Evolutionary conservation across 2,113 vertebrate species (phyloP).

Genomic region (Brevimyrus niger): DNA sequence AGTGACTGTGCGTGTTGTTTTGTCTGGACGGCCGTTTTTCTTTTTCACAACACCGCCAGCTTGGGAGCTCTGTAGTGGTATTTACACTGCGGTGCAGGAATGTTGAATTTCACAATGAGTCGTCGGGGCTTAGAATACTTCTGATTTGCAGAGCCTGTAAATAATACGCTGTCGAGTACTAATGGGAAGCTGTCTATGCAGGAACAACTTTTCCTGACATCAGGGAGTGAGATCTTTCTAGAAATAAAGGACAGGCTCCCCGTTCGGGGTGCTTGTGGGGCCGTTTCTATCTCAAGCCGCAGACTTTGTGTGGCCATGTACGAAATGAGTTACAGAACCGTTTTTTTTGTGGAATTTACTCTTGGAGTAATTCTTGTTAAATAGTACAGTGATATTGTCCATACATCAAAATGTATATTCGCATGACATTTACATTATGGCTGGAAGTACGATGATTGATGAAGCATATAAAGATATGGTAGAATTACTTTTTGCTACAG

Average conservation of each 20-base stretch:
- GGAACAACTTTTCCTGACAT: neutral
- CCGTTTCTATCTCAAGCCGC: neutral
- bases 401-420: slow-evolving; percentile 1
- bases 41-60: neutral
- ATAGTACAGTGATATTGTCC: neutral
- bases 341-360: neutral
- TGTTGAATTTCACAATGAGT: neutral
- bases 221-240: neutral
- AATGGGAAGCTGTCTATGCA: neutral
- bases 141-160: neutral
- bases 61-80: neutral
- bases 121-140: neutral
- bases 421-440: slow-evolving; percentile 2
- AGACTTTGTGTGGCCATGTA: neutral
- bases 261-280: neutral
- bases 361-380: neutral
- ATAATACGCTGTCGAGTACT: neutral
- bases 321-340: neutral
- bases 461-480: neutral
- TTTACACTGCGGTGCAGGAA: neutral
- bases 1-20: neutral
- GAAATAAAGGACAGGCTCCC: neutral
- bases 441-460: neutral
- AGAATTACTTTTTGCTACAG: slow-evolving; percentile 3
- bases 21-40: neutral